Percentiles rank a stretch among this genome's conserved stretches.
phyloP scores from a whole-genome alignment of 2,888 invertebrate species.

The Empis livida region DNA sequence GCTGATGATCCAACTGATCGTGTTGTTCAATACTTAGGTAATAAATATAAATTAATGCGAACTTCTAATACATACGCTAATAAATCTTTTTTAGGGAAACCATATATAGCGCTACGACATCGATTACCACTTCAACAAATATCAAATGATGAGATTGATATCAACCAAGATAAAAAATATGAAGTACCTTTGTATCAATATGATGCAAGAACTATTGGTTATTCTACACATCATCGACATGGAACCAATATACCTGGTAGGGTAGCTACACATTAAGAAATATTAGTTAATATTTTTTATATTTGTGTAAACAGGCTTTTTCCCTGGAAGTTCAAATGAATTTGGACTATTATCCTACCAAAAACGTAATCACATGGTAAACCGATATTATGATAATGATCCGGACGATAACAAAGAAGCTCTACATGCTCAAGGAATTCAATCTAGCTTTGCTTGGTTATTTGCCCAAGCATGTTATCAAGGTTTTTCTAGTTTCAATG shows the following conservation, averaged over 20 bases:
- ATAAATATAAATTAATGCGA: too few species aligned
- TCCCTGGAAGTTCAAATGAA: conserved; percentile 68
- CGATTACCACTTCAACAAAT: conserved; percentile 54
- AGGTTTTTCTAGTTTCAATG: conserved; percentile 83
- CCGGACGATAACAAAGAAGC: conserved; percentile 47
- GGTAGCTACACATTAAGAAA: not conserved
- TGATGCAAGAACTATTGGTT: conserved; percentile 51
- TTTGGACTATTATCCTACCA: conserved; percentile 69
- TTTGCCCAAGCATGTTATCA: conserved; percentile 65
- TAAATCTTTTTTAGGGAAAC: conserved; percentile 39
- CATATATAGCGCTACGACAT: conserved; percentile 57
- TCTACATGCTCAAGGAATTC: conserved; percentile 59
- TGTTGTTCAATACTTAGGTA: conserved; percentile 56
- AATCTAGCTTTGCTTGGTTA: conserved; percentile 69
- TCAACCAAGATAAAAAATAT: conserved; percentile 34
- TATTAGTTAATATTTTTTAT: not conserved
- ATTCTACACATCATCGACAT: conserved; percentile 42
- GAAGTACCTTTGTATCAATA: conserved; percentile 43
- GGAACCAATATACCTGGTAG: conserved; percentile 65
- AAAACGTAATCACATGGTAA: conserved; percentile 46
- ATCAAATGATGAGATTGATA: conserved; percentile 41
- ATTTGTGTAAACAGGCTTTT: conserved; percentile 49
- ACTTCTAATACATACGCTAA: too few species aligned
- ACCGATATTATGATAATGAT: conserved; percentile 38
- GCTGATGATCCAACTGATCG: conserved; percentile 47